Base-by-base conservation (phyloP, 2,888 invertebrate genomes). In the Nomada ferruginata region DNA sequence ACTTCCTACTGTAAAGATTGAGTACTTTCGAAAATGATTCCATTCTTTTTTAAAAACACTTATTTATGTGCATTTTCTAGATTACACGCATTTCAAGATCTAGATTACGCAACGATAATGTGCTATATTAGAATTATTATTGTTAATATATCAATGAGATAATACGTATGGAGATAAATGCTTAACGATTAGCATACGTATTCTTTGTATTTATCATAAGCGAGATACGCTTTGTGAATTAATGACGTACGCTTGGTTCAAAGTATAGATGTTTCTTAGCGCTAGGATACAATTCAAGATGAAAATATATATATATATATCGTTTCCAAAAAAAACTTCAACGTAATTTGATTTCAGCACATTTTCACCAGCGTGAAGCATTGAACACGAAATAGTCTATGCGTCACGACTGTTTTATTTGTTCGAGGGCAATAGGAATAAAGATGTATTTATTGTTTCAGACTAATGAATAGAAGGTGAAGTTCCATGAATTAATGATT, bases 401-500 rank as follows among this genome's bases (percentile, higher is more conserved):
- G 13, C 23, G 9, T 26, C 44, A 57, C 10, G 9, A 57, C 20
- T 10, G 18, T 13, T n/a, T 57, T 29, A 15, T 20, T 52, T 64
- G 18, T n/a, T 59, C 4, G 0, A 9, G n/a, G 5, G 60, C 36
- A 26, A 76, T 15, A 47, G 23, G 61, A 4, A 47, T 47, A 15
- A 55, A 2, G 13, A 26, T 59, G 2, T 20, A 50, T 26, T 29
- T 26, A 5, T 18, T 75, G 42, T 88, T 88, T 63, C 82, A 88
- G 88, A 81, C 63, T 84, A 70, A 84, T 73, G 81, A 76, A 42
- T 36, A 68, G 74, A 72, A 68, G 29, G 10, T 79, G 57, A n/a
- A 23, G 2, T 47, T 60, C 70, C 55, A 73, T 85, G 73, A 88
- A 52, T 83, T 86, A 82, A 84, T 83, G 82, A 64, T 75, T 36